Percentiles rank a stretch among this genome's conserved stretches.
Evolutionary conservation across 2,888 invertebrate species (phyloP).

Genomic region (Crepidodera aurea): DNA sequence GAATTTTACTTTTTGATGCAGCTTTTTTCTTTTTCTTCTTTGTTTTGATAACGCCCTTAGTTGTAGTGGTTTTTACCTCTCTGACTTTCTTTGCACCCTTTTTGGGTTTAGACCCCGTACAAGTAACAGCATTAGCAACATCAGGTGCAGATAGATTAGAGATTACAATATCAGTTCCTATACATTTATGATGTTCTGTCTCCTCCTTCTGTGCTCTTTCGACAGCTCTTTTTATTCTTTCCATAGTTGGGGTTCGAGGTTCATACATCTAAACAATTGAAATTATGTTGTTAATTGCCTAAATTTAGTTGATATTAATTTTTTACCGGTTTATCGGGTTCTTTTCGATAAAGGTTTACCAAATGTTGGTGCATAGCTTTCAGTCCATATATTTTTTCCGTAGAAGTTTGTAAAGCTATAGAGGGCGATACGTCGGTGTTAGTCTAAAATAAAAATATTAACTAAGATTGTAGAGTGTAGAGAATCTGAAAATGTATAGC

Average conservation of each 20-base stretch:
- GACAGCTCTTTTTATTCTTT: slow-evolving; percentile 31
- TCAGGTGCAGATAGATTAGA: background rate
- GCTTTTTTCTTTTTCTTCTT: background rate
- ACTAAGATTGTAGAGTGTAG: no score
- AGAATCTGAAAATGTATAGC: no score
- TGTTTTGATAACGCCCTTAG: background rate
- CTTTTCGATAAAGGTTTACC: background rate
- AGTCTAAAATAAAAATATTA: background rate
- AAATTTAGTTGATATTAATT: no score
- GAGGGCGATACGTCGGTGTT: background rate
- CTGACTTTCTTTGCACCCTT: slow-evolving; percentile 11
- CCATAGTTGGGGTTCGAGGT: slow-evolving; percentile 32
- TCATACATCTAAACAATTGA: slow-evolving; percentile 24
- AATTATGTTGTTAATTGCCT: no score
- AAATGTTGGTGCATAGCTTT: slow-evolving; percentile 7
- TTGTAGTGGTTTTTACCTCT: background rate
- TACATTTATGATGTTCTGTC: slow-evolving; percentile 23
- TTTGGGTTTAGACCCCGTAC: slow-evolving; percentile 7
- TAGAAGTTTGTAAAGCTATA: background rate
- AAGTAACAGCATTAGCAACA: slow-evolving; percentile 23
- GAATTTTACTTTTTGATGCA: background rate
- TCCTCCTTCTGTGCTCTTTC: slow-evolving; percentile 23
- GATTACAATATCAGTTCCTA: slow-evolving; percentile 22
- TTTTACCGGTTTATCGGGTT: slow-evolving; percentile 9
- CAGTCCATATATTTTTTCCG: background rate